Evolutionary conservation across 2,113 vertebrate species (phyloP).

Genomic region (Pelmatolapia mariae): DNA sequence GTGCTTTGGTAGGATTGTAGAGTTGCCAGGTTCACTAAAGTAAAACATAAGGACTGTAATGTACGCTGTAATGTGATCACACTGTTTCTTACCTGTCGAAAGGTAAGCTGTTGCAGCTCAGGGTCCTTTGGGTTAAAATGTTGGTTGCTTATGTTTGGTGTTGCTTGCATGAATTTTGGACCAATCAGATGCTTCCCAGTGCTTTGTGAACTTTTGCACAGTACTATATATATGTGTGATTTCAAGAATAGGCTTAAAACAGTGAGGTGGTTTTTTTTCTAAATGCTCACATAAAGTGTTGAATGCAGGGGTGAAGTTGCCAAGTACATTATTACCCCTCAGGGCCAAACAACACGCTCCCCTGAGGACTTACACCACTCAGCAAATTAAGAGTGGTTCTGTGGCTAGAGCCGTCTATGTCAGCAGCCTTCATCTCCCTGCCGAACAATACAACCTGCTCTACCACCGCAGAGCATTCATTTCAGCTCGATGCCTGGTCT

Average conservation of each 20-base stretch:
- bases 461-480: conserved; percentile 57
- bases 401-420: conserved; percentile 50
- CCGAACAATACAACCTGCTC: conserved; percentile 64
- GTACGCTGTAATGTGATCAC: background rate
- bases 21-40: background rate
- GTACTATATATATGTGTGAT: background rate
- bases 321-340: conserved; percentile 71
- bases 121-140: background rate
- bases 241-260: background rate
- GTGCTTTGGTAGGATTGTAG: background rate
- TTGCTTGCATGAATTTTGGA: background rate
- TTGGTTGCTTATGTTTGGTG: background rate
- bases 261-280: background rate
- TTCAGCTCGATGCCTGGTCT: conserved; percentile 57
- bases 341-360: conserved; percentile 60
- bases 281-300: conserved; percentile 47
- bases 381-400: conserved; percentile 66
- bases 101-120: background rate
- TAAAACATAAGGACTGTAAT: background rate
- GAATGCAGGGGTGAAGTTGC: conserved; percentile 51
- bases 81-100: background rate
- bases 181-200: background rate
- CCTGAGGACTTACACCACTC: conserved; percentile 61
- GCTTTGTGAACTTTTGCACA: background rate
- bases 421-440: conserved; percentile 54